Evolutionary conservation across 2,888 invertebrate species (phyloP).

Genomic region (Didymodactylos carnosus): DNA sequence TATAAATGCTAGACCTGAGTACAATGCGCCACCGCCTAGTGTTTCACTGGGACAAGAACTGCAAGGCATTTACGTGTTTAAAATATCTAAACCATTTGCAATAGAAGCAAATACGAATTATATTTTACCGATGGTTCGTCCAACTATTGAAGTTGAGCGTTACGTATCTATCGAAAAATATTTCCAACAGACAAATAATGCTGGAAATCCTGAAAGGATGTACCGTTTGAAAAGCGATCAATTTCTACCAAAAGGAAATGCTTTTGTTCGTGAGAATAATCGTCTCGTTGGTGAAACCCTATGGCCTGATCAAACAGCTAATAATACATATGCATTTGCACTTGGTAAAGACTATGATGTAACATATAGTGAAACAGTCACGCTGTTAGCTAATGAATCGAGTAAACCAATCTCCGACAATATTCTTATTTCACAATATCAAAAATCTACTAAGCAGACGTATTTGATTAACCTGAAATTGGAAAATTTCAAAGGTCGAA

Average conservation of each 20-base stretch:
- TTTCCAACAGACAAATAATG: not conserved
- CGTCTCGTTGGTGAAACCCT: not conserved
- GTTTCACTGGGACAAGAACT: no score
- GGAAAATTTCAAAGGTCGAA: not conserved
- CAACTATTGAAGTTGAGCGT: not conserved
- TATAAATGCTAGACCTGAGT: no score
- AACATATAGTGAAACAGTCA: not conserved
- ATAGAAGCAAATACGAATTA: no score
- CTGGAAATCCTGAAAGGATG: not conserved
- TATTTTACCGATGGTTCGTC: no score
- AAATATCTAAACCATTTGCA: no score
- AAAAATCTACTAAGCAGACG: not conserved
- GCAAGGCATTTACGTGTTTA: no score
- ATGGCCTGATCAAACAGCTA: not conserved
- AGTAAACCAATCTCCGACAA: no score
- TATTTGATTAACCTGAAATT: not conserved
- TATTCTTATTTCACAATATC: not conserved
- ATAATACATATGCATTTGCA: not conserved
- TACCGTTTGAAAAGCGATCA: not conserved
- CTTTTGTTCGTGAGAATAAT: not conserved
- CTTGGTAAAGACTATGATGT: not conserved
- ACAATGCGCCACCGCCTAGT: no score
- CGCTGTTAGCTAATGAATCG: no score
- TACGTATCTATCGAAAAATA: not conserved
- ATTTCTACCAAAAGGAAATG: not conserved